Conservation (phyloP, 2,113 vertebrate species). For the Phainopepla nitens region DNA sequence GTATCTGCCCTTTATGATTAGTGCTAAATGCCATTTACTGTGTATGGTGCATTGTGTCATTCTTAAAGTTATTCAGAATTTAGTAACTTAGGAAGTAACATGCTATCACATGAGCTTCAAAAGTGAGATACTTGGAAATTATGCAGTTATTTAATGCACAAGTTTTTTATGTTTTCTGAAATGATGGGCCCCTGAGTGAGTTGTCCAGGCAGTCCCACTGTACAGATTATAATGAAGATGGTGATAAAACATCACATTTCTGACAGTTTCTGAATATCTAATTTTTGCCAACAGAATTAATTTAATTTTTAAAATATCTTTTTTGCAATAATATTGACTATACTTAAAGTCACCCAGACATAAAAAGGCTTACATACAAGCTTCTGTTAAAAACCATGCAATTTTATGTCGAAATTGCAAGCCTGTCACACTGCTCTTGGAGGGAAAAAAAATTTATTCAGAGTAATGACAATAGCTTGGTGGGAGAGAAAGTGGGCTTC, state of each 20-base stretch:
- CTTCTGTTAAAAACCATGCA: neutral
- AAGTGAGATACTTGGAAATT: neutral
- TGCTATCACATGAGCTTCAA: neutral
- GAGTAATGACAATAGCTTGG: slow-evolving; percentile 8
- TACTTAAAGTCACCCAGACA: neutral
- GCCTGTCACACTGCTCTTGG: neutral
- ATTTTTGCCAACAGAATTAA: neutral
- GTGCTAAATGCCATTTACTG: neutral
- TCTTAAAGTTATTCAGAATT: neutral
- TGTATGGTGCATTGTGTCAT: neutral
- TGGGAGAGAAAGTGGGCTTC: slow-evolving; percentile 28
- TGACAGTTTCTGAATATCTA: neutral
- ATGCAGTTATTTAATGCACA: neutral
- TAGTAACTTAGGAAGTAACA: neutral
- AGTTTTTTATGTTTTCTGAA: neutral
- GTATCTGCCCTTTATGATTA: neutral
- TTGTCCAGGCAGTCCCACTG: neutral
- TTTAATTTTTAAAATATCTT: neutral
- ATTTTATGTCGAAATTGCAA: slow-evolving; percentile 15
- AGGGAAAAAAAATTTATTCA: neutral
- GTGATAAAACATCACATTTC: neutral
- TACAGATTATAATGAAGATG: neutral
- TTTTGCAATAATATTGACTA: neutral
- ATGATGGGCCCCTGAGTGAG: neutral
- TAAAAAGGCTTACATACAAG: neutral